A percentile compares a stretch with the other conserved stretches of the same genome.
Conservation (phyloP, 2,113 vertebrate species). For the Gadus macrocephalus region DNA sequence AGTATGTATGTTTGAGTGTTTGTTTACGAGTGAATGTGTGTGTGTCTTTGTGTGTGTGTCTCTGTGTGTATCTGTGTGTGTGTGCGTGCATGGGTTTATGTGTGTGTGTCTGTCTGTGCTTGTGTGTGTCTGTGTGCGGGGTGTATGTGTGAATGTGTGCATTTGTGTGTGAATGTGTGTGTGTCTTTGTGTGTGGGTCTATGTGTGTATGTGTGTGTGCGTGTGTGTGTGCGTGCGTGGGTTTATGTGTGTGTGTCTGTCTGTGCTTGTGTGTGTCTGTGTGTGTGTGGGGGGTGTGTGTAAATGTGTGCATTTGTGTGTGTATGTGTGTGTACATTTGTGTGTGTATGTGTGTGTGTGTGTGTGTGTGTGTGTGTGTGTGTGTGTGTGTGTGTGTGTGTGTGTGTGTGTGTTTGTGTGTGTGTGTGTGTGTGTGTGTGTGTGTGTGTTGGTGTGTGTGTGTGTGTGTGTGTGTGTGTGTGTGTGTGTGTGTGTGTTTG, state of each 20-base stretch:
- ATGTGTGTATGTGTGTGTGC: no score
- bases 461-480: slow-evolving; percentile 20
- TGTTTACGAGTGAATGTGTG: not conserved
- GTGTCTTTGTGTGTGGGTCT: slow-evolving; percentile 12
- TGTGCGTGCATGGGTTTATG: no score
- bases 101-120: slow-evolving; percentile 10
- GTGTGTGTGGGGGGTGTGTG: not conserved
- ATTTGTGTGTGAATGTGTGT: slow-evolving; percentile 5
- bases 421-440: slow-evolving; percentile 19
- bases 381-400: slow-evolving; percentile 44
- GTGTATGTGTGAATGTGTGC: slow-evolving; percentile 39
- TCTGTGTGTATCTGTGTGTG: no score
- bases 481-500: slow-evolving; percentile 35
- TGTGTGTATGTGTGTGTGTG: slow-evolving; percentile 14
- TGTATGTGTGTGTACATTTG: not conserved
- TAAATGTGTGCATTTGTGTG: not conserved
- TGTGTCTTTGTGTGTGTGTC: no score
- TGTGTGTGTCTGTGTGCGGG: slow-evolving; percentile 32
- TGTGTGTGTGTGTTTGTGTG: not conserved
- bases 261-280: no score
- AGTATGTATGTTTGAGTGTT: slow-evolving; percentile 38
- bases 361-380: slow-evolving; percentile 31
- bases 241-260: no score
- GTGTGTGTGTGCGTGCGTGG: no score
- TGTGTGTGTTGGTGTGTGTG: slow-evolving; percentile 8